Percentiles rank a stretch among this genome's conserved stretches.
Evolutionary conservation across 2,797 vertebrate genomes (phyloP).

Genomic region (Falco columbarius): DNA sequence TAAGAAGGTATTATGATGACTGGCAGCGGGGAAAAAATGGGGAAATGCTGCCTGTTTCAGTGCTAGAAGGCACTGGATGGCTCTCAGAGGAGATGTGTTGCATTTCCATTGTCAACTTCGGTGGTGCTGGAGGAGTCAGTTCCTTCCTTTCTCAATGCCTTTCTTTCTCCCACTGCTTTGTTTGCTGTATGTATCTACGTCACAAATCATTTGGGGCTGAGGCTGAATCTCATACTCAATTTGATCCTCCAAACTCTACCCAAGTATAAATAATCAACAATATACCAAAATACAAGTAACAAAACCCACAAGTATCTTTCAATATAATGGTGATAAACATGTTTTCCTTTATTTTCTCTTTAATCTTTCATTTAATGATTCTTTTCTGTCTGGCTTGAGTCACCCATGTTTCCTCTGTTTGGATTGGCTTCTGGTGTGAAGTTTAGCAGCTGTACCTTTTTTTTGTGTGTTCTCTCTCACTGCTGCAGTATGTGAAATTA

Average conservation of each 20-base stretch:
- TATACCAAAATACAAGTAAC: neutral
- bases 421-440: conserved; percentile 22
- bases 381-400: neutral
- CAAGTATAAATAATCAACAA: neutral
- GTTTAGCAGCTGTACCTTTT: conserved; percentile 49
- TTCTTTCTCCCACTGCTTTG: neutral
- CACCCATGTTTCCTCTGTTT: neutral
- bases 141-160: neutral
- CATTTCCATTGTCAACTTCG: neutral
- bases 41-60: neutral
- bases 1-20: neutral
- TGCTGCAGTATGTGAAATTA: conserved; percentile 14
- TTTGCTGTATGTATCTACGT: fast-evolving
- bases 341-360: neutral
- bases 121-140: neutral
- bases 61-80: neutral
- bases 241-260: neutral
- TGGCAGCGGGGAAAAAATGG: neutral
- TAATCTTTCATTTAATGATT: neutral
- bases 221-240: neutral
- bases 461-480: conserved; percentile 26
- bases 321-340: neutral
- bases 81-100: neutral
- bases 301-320: neutral
- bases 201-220: neutral